Evolutionary conservation across 2,888 invertebrate genomes (phyloP).

Genomic region (Ganaspis brasiliensis): DNA sequence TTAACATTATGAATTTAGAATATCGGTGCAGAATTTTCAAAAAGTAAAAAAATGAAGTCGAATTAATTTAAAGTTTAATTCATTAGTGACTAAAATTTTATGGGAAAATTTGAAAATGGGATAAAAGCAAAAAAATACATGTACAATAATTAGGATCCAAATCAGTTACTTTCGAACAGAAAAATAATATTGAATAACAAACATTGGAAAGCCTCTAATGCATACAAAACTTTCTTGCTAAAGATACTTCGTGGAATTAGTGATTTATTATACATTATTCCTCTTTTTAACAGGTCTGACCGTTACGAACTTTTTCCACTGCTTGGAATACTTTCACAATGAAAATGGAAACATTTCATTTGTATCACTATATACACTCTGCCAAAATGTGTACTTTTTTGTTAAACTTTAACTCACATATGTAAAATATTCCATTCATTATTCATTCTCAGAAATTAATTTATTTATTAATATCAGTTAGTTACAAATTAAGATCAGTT

Average conservation of each 20-base stretch:
- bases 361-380: not conserved
- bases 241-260: not conserved
- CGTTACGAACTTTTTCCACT: slow-evolving; percentile 14
- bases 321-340: slow-evolving; percentile 35
- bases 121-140: too few relatives aligned
- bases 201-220: not conserved
- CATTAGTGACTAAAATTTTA: too few relatives aligned
- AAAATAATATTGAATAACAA: not conserved
- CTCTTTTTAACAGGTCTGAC: not conserved
- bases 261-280: not conserved
- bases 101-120: too few relatives aligned
- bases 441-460: not conserved
- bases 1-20: too few relatives aligned
- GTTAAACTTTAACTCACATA: too few relatives aligned
- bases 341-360: slow-evolving; percentile 12
- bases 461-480: too few relatives aligned
- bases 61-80: too few relatives aligned
- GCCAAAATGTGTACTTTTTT: slow-evolving; percentile 3
- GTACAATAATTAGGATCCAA: too few relatives aligned
- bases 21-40: too few relatives aligned
- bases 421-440: not conserved
- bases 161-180: too few relatives aligned
- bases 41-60: too few relatives aligned
- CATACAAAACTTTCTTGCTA: not conserved
- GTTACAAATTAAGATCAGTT: too few relatives aligned